Evolutionary conservation across 2,888 invertebrate genomes (phyloP).

Genomic region (Strigamia crassipes): DNA sequence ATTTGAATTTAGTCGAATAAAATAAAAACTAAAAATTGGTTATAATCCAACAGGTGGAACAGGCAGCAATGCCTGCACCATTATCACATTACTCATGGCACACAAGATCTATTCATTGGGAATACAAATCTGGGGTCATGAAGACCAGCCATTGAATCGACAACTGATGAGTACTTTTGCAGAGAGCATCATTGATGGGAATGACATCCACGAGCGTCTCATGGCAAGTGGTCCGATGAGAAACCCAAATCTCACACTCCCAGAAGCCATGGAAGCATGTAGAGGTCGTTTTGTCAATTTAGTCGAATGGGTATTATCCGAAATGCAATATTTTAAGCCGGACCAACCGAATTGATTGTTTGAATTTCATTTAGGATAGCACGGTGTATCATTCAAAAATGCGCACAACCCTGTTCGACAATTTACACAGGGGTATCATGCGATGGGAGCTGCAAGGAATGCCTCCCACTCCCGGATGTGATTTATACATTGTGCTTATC

Average conservation of each 20-base stretch:
- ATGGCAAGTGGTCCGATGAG: conserved; percentile 47
- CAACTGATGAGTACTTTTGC: conserved; percentile 49
- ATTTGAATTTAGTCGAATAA: not conserved
- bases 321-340: not conserved
- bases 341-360: not conserved
- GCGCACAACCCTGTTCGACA: conserved; percentile 48
- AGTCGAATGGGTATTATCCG: conserved; percentile 49
- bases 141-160: conserved; percentile 47
- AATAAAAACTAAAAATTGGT: too few relatives aligned
- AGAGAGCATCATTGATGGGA: conserved; percentile 50
- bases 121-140: conserved; percentile 46
- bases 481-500: conserved; percentile 50
- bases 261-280: conserved; percentile 50
- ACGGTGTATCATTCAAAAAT: conserved; percentile 46
- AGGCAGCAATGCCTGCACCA: conserved; percentile 51
- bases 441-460: conserved; percentile 48
- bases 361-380: conserved; percentile 36
- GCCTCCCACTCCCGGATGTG: conserved; percentile 45
- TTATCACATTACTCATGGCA: conserved; percentile 50
- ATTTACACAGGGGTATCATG: conserved; percentile 48
- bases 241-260: conserved; percentile 49
- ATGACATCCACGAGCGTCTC: conserved; percentile 50
- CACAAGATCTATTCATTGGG: conserved; percentile 47
- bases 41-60: conserved; percentile 31
- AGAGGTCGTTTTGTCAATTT: conserved; percentile 19